Conservation (phyloP, 53 echinoderm and acorn worm species). For the Arbacia lixula region DNA sequence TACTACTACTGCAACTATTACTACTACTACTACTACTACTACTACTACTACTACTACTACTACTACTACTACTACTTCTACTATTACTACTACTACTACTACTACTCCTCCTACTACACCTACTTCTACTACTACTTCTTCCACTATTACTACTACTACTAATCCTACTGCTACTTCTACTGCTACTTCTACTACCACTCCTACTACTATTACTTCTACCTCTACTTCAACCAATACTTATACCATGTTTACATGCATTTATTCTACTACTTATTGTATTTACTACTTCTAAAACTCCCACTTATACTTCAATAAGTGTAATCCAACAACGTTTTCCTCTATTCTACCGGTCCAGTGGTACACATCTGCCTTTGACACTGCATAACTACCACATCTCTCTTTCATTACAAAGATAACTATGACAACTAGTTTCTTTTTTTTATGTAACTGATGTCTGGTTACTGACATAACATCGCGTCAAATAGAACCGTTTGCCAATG, state of each 20-base stretch:
- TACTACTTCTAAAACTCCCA: too few species aligned
- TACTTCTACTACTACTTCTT: constrained; percentile 8
- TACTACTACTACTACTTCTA: background rate
- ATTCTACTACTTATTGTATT: background rate
- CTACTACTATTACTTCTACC: background rate
- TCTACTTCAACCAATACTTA: background rate
- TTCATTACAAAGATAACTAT: too few species aligned
- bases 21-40: constrained; percentile 10
- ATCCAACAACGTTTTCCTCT: too few species aligned
- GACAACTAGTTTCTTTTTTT: too few species aligned
- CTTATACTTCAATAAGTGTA: too few species aligned
- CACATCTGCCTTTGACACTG: too few species aligned
- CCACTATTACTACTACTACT: background rate
- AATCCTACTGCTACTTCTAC: background rate
- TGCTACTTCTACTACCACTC: background rate
- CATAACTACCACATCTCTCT: too few species aligned
- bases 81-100: constrained; percentile 27
- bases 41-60: background rate
- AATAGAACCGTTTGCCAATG: too few species aligned
- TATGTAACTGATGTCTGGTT: too few species aligned
- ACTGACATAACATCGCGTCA: too few species aligned
- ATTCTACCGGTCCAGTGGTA: too few species aligned
- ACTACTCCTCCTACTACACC: background rate
- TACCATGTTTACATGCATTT: background rate
- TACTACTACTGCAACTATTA: background rate